Evolutionary conservation across 1,140 invertebrate genomes (phyloP), one percentile per base, ranked within the genome.

Genomic region (Euglossa dilemma): DNA sequence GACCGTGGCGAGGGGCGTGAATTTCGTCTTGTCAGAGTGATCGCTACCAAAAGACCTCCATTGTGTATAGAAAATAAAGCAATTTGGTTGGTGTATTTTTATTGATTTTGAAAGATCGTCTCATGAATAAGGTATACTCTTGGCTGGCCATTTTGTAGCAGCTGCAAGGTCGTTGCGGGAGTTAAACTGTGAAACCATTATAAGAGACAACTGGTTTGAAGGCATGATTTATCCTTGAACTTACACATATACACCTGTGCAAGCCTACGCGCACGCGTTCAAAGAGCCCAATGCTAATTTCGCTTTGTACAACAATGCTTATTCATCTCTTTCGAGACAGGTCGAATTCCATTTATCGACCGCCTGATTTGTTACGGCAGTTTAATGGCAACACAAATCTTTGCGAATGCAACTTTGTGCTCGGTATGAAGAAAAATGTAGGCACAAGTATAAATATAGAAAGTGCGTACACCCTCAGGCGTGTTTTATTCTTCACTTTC

Each of bases 141-240:
- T 83, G 50, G n/a, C 54, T 71, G 74, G 57, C 74, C 66, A 83
- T 76, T 83, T 78, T 78, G 75, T 83, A 78, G 28, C 81, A 47
- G 56, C 74, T 71, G 56, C 74, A 83, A 83, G 75, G 81, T 77
- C 81, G 75, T 47, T n/a, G 66, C 66, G 81, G 59, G 81, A 78
- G 81, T 83, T 83, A 83, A 83, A 83, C 81, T 83, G 81, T 83
- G 75, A 83, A 63, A 77, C 74, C 81, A 83, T 83, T 83, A 78
- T 56, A 70, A 70, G 73, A 83, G 81, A 83, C 81, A 77, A 83
- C 81, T 83, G 81, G 81, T 83, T 83, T 69, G 54, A 57, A 71
- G 75, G 25, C 74, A 83, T 82, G 81, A 83, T 83, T 83, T 83
- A 83, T 83, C 81, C 81, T 77, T 83, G 74, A 78, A 83, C 75